Percentiles rank a stretch among this genome's conserved stretches.
These are phyloP conservation scores for Marisa cornuarietis DNA, from an alignment of 1,140 invertebrate species.

Conservation along the genomic window DNA sequence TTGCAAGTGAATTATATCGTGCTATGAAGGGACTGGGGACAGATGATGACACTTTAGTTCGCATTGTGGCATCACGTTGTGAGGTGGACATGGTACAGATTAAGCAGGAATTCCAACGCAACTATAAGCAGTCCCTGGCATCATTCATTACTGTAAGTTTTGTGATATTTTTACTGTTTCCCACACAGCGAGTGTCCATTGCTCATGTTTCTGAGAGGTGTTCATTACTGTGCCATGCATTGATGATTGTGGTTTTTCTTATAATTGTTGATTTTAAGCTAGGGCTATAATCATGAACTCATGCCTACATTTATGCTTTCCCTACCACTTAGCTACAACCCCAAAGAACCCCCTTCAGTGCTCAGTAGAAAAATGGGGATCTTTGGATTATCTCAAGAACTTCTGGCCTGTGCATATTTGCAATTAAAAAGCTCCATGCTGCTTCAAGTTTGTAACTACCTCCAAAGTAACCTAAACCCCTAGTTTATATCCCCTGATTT, in stretches of 20 bases:
- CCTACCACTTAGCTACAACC: too few species aligned
- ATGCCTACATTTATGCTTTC: too few species aligned
- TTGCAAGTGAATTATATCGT: slow-evolving; percentile 57
- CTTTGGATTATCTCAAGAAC: too few species aligned
- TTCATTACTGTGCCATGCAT: neutral
- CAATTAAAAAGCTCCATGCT: too few species aligned
- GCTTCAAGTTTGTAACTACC: too few species aligned
- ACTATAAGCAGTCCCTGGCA: slow-evolving; percentile 64
- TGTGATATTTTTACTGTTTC: neutral
- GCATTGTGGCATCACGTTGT: slow-evolving; percentile 60
- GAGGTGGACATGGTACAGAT: slow-evolving; percentile 70
- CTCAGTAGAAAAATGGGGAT: too few species aligned
- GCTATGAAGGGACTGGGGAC: slow-evolving; percentile 65
- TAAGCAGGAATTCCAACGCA: slow-evolving; percentile 64
- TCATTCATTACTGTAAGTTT: slow-evolving; percentile 62
- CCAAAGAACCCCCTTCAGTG: too few species aligned
- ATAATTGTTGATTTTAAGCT: neutral
- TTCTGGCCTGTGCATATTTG: too few species aligned
- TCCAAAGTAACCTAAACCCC: too few species aligned
- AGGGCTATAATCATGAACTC: neutral
- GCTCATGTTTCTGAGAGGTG: neutral
- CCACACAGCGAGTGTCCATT: too few species aligned
- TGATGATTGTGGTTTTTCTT: neutral
- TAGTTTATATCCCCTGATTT: too few species aligned
- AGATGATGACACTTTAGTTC: slow-evolving; percentile 66